Conservation (phyloP, 2,797 vertebrate genomes). For the Pangasius mekongensis region DNA sequence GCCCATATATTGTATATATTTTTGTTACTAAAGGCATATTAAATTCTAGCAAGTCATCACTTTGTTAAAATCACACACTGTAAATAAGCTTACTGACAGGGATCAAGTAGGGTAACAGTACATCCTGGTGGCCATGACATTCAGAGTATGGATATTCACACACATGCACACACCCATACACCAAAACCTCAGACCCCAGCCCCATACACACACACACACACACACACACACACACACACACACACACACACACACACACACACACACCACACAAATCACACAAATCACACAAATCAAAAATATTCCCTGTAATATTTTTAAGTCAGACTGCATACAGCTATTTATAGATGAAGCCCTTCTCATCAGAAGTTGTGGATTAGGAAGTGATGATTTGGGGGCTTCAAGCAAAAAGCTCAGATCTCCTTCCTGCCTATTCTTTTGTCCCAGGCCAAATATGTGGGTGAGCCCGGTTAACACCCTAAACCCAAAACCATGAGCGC, state of each 20-base stretch:
- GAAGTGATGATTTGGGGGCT: slow-evolving; percentile 61
- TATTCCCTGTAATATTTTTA: slow-evolving; percentile 24
- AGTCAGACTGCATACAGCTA: slow-evolving; percentile 42
- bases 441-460: slow-evolving; percentile 81
- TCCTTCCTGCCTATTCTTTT: slow-evolving; percentile 69
- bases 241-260: not conserved
- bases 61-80: not conserved
- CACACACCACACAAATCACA: no score
- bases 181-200: not conserved
- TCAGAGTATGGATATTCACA: not conserved
- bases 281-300: not conserved
- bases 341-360: slow-evolving; percentile 57
- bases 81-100: not conserved
- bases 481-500: slow-evolving; percentile 68
- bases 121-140: not conserved
- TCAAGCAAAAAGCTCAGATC: slow-evolving; percentile 67
- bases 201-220: not conserved
- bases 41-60: not conserved
- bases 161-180: not conserved
- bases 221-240: not conserved
- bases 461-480: slow-evolving; percentile 82
- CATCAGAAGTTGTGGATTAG: slow-evolving; percentile 62
- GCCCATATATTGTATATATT: not conserved
- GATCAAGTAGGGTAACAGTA: not conserved
- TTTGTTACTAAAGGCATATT: not conserved